A percentile compares a stretch with the other conserved stretches of the same genome.
These are phyloP conservation scores for Rhinolophus sinicus DNA, from an alignment of 2,113 vertebrate species.

Conservation along the genomic window DNA sequence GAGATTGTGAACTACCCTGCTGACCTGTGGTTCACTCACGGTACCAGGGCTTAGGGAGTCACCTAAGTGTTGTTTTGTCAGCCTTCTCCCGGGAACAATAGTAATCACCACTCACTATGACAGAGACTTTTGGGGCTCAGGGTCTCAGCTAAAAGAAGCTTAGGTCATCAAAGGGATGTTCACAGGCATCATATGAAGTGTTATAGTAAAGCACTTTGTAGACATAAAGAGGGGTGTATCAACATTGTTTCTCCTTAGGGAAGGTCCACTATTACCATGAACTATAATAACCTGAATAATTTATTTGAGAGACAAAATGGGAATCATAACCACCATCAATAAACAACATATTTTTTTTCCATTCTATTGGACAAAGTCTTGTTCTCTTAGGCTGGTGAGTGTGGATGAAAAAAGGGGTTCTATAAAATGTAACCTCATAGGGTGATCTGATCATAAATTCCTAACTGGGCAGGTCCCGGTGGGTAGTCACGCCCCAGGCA, in stretches of 20 bases:
- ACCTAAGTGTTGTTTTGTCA: background rate
- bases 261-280: background rate
- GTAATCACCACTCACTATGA: background rate
- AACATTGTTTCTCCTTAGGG: background rate
- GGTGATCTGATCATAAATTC: no score
- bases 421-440: no score
- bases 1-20: accelerated
- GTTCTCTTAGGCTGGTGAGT: background rate
- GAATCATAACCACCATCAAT: background rate
- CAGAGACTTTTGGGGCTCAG: background rate
- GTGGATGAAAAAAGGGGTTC: no score
- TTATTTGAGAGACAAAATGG: background rate
- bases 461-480: no score
- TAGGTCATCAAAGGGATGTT: background rate
- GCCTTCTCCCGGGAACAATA: background rate
- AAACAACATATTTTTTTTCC: background rate
- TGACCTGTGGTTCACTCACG: background rate
- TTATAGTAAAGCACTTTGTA: background rate
- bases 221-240: background rate
- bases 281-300: background rate
- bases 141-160: background rate
- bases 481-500: no score
- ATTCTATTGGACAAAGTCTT: background rate
- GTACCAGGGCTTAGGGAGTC: background rate
- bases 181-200: background rate